These are phyloP conservation scores for Melanotus villosus DNA, from an alignment of 2,888 invertebrate species.

Conservation along the genomic window DNA sequence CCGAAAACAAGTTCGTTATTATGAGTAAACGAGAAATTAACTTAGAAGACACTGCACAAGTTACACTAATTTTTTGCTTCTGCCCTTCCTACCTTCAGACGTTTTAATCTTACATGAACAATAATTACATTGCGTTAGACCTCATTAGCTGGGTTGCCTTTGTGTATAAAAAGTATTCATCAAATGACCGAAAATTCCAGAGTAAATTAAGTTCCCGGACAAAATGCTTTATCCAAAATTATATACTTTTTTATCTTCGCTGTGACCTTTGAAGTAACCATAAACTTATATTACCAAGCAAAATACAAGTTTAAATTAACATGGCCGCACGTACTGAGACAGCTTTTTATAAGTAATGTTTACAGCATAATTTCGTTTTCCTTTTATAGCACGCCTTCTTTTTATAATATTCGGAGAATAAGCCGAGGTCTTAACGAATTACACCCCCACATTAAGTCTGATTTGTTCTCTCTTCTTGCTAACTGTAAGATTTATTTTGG, in stretches of 20 bases:
- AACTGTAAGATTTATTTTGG: not conserved
- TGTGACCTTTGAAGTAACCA: not conserved
- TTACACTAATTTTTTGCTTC: no score
- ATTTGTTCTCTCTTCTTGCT: not conserved
- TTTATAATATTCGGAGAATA: constrained; percentile 6
- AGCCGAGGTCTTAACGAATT: constrained; percentile 7
- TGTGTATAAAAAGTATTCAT: no score
- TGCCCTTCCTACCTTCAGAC: no score
- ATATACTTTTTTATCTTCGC: constrained; percentile 2
- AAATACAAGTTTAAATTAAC: not conserved
- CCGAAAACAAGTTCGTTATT: no score
- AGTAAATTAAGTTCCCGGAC: not conserved
- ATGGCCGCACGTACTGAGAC: not conserved
- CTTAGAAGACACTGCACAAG: no score
- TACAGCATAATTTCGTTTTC: constrained; percentile 7
- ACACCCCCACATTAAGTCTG: not conserved
- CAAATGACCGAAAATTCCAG: no score
- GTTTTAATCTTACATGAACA: no score
- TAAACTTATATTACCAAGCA: constrained; percentile 6
- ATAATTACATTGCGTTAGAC: no score
- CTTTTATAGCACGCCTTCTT: not conserved
- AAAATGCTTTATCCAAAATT: not conserved
- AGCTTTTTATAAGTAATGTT: constrained; percentile 16
- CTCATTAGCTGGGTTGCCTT: no score
- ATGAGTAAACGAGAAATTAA: no score